These are phyloP conservation scores for Sarcophaga variegata DNA, from an alignment of 2,888 invertebrate genomes.

Conservation along the genomic window DNA sequence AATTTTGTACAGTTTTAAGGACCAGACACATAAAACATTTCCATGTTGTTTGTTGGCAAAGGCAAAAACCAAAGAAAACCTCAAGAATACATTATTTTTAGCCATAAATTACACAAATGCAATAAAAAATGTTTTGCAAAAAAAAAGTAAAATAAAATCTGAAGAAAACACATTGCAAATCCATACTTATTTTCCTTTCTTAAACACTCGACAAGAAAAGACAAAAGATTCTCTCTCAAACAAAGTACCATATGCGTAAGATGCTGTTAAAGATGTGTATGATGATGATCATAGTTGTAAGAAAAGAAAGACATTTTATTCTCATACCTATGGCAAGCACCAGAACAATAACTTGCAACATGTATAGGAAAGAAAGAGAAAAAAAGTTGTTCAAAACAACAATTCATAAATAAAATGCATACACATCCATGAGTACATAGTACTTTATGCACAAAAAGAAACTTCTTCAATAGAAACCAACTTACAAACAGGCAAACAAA, in stretches of 20 bases:
- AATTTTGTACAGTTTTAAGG: slow-evolving; percentile 36
- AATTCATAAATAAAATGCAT: background rate
- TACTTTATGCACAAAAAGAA: background rate
- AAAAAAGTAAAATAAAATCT: slow-evolving; percentile 1
- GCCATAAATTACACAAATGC: slow-evolving; percentile 52
- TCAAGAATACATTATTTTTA: slow-evolving; percentile 54
- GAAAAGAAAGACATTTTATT: background rate
- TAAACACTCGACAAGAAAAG: background rate
- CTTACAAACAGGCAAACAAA: background rate
- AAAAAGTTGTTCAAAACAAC: background rate
- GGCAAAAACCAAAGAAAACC: slow-evolving; percentile 34
- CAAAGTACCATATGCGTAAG: background rate
- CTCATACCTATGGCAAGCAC: background rate
- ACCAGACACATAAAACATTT: slow-evolving; percentile 68
- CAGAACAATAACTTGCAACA: background rate
- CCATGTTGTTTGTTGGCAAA: slow-evolving; percentile 22
- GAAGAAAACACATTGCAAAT: background rate
- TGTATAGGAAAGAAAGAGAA: background rate
- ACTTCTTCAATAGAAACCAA: background rate
- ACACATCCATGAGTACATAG: background rate
- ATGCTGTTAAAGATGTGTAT: background rate
- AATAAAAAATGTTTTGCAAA: background rate
- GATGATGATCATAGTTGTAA: background rate
- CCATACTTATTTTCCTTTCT: background rate
- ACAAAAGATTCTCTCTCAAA: background rate